Conservation (phyloP, 2,113 vertebrate genomes). For the Oncorhynchus kisutch region DNA sequence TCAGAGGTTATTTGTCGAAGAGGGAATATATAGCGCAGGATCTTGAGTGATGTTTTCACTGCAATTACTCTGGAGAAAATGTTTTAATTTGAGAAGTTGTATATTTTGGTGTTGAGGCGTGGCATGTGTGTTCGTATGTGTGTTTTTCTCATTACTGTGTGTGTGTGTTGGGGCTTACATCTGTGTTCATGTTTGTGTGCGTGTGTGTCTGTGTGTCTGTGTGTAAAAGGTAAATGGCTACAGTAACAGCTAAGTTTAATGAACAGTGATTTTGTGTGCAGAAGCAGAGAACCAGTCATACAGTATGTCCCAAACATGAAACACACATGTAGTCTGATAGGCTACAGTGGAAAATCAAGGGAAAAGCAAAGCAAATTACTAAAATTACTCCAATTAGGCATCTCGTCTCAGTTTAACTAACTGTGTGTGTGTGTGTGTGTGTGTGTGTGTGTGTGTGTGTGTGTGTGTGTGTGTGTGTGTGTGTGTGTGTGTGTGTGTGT, state of each 20-base stretch:
- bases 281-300: slow-evolving; percentile 35
- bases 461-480: slow-evolving; percentile 6
- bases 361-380: slow-evolving; percentile 43
- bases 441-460: too few species aligned
- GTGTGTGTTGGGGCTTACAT: background rate
- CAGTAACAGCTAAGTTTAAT: slow-evolving; percentile 43
- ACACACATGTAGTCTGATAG: too few species aligned
- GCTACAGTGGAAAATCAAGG: slow-evolving; percentile 44
- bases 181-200: slow-evolving; percentile 13
- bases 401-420: too few species aligned
- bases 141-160: too few species aligned
- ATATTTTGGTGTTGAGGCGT: slow-evolving; percentile 68
- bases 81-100: slow-evolving; percentile 64
- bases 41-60: slow-evolving; percentile 67
- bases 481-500: too few species aligned
- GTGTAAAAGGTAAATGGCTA: slow-evolving; percentile 59
- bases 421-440: too few species aligned
- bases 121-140: slow-evolving; percentile 30
- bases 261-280: slow-evolving; percentile 59
- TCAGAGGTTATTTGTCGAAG: slow-evolving; percentile 60
- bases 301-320: slow-evolving; percentile 48
- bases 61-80: slow-evolving; percentile 65
- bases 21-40: slow-evolving; percentile 56
- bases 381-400: slow-evolving; percentile 16
- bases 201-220: slow-evolving; percentile 10